Evolutionary conservation across 2,113 vertebrate genomes (phyloP).

Genomic region (Vimba vimba): DNA sequence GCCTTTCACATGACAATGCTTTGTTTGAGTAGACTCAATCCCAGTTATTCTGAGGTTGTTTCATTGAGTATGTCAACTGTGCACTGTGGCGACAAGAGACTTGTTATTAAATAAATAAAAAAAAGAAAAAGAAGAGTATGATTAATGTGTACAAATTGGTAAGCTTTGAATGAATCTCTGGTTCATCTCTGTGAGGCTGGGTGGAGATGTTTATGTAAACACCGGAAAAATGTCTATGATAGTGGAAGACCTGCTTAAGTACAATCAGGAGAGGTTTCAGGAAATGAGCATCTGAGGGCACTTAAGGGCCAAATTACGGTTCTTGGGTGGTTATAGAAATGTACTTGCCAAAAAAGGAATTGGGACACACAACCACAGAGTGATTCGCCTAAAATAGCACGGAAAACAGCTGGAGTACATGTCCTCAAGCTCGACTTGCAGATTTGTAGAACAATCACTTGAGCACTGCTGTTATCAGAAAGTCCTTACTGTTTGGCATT

Average conservation of each 20-base stretch:
- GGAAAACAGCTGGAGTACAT: background rate
- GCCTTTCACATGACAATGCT: background rate
- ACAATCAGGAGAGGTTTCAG: background rate
- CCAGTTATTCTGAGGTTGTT: background rate
- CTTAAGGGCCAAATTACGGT: background rate
- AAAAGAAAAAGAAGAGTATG: background rate
- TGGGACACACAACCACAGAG: background rate
- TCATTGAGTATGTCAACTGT: background rate
- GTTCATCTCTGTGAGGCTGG: background rate
- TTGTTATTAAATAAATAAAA: background rate
- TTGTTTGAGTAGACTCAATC: background rate
- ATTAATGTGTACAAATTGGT: background rate
- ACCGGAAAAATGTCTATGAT: background rate
- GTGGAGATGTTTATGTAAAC: conserved; percentile 12
- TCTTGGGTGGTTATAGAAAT: background rate
- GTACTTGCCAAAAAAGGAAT: conserved; percentile 10
- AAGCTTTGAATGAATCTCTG: background rate
- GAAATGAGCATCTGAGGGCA: conserved; percentile 8
- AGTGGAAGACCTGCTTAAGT: background rate
- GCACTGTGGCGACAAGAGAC: background rate
- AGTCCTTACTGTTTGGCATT: conserved; percentile 4
- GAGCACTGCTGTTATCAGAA: background rate
- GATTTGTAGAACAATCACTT: background rate
- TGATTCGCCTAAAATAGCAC: background rate
- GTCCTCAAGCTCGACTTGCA: background rate